Percentiles rank a stretch among this genome's conserved stretches.
These are phyloP conservation scores for Ceyx melanurus DNA, from an alignment of 2,113 vertebrate species.

Conservation along the genomic window DNA sequence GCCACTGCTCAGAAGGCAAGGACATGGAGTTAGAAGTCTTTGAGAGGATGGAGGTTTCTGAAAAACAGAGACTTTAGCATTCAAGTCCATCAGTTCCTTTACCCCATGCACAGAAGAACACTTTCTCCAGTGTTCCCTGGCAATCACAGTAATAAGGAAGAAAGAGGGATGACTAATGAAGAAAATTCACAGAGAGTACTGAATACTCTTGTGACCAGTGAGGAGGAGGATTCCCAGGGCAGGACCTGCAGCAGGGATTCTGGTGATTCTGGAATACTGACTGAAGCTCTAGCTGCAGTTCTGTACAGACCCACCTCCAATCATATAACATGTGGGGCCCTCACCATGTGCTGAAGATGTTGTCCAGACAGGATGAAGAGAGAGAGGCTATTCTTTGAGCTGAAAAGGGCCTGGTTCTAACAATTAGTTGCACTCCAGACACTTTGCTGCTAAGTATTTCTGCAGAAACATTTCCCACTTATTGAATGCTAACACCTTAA, in stretches of 20 bases:
- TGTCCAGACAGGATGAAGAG: background rate
- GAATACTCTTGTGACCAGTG: background rate
- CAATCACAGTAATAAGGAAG: background rate
- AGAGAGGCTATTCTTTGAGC: background rate
- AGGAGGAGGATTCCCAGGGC: background rate
- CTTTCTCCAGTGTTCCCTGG: background rate
- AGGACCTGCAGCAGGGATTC: background rate
- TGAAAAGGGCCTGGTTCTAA: background rate
- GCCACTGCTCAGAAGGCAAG: background rate
- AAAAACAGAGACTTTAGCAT: background rate
- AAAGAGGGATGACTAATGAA: background rate
- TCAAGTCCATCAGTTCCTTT: background rate
- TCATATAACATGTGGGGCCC: rapidly evolving
- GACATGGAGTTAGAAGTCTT: background rate
- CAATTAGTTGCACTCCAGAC: background rate
- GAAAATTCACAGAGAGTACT: background rate
- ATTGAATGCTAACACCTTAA: background rate
- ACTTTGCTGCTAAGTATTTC: background rate
- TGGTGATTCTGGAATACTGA: background rate
- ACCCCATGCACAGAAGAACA: background rate
- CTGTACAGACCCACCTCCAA: background rate
- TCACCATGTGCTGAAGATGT: background rate
- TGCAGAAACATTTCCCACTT: background rate
- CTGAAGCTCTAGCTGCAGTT: background rate
- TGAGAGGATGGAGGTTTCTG: background rate